Evolutionary conservation across 2,888 invertebrate genomes (phyloP).

Genomic region (Apodemia duryi): DNA sequence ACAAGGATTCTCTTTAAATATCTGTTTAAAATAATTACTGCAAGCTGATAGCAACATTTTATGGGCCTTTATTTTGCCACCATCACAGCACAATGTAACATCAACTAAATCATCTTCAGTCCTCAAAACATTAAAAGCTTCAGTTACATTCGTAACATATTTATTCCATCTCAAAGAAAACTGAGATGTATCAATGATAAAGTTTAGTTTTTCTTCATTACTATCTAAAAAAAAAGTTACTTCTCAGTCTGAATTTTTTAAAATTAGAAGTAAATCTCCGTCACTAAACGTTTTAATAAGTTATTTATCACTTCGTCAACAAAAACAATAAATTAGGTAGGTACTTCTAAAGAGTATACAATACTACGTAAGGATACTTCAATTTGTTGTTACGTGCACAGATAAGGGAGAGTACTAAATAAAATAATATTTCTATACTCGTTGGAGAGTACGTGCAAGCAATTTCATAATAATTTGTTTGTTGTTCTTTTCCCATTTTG

Average conservation of each 20-base stretch:
- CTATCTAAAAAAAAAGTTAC: not conserved
- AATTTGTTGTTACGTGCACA: no score
- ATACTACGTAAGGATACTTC: no score
- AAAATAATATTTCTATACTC: no score
- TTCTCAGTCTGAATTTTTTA: not conserved
- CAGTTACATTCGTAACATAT: conserved; percentile 88
- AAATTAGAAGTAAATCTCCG: no score
- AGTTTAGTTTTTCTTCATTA: not conserved
- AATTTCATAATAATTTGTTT: not conserved
- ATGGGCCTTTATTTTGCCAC: conserved; percentile 90
- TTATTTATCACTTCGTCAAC: not conserved
- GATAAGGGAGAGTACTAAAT: no score
- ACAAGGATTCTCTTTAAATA: conserved; percentile 87
- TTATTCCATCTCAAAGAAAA: conserved; percentile 94
- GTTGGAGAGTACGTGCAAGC: not conserved
- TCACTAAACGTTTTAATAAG: not conserved
- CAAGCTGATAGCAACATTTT: conserved; percentile 92
- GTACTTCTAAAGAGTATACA: no score
- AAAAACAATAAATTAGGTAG: not conserved
- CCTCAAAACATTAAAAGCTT: conserved; percentile 87
- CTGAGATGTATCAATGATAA: conserved; percentile 82
- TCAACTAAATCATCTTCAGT: conserved; percentile 87
- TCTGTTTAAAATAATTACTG: conserved; percentile 87
- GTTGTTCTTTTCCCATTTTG: not conserved
- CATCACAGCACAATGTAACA: conserved; percentile 92